Percentiles rank a stretch among this genome's conserved stretches.
Evolutionary conservation across 2,888 invertebrate species (phyloP).

Genomic region (Seira musarum): DNA sequence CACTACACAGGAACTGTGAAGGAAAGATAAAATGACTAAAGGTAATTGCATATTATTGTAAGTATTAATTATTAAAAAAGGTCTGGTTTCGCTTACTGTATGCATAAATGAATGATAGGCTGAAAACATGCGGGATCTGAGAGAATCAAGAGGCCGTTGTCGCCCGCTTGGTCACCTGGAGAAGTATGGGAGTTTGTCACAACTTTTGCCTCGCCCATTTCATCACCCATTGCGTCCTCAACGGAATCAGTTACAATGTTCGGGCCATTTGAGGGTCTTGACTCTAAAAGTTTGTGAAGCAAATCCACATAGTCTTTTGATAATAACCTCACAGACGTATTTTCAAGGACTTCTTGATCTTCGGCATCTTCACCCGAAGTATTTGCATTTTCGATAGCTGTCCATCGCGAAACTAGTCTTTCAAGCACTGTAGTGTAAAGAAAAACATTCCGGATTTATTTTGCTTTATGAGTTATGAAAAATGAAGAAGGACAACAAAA

Average conservation of each 20-base stretch:
- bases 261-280: conserved; percentile 25
- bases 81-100: too few relatives aligned
- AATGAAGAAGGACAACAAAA: too few relatives aligned
- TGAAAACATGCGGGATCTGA: conserved; percentile 62
- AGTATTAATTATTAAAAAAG: too few relatives aligned
- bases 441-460: too few relatives aligned
- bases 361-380: conserved; percentile 51
- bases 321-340: conserved; percentile 60
- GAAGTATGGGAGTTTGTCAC: not conserved
- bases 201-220: conserved; percentile 24
- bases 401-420: conserved; percentile 64
- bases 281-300: conserved; percentile 61
- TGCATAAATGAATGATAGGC: conserved; percentile 63
- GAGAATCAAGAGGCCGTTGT: conserved; percentile 61
- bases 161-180: conserved; percentile 61
- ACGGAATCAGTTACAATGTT: conserved; percentile 18
- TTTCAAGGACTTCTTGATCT: conserved; percentile 67
- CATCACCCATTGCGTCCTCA: conserved; percentile 50
- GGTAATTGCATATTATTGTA: too few relatives aligned
- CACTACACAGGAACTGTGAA: too few relatives aligned
- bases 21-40: too few relatives aligned
- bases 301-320: conserved; percentile 67
- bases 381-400: conserved; percentile 56
- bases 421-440: conserved; percentile 56
- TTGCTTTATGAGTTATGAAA: too few relatives aligned